Base-by-base conservation (phyloP, 2,797 vertebrate genomes). In the Enteromius mattozi region DNA sequence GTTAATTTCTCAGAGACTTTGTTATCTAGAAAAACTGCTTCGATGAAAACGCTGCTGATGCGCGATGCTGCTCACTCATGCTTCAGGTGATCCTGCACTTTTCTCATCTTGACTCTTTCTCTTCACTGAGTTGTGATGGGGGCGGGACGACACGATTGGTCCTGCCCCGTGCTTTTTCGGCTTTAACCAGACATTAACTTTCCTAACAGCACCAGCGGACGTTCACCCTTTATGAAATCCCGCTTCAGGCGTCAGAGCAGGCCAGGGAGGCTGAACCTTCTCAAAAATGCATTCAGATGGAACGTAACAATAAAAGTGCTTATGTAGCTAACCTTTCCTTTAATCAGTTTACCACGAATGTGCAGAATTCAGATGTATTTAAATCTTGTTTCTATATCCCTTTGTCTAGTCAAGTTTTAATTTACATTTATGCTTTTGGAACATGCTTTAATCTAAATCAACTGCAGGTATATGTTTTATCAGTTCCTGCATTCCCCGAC, bases 31-130 rank as follows among this genome's bases (percentile, higher is more conserved):
- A 65, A 47, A 59, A 12, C 13, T 2, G 5, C 51, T 1, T 78
- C 10, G 17, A 68, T 24, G n/a, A 75, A 37, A 24, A 5, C 5
- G 61, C 35, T 59, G n/a, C 47, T 56, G 66, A 47, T 13, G 13
- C 13, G n/a, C 63, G 17, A 30, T n/a, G 49, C 33, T 69, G 33
- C n/a, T 54, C 71, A 77, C 45, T 68, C 35, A 45, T 56, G 19
- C 76, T 78, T 72, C 83, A 84, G 83, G 54, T 84, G 83, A 54
- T 35, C 21, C 12, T 49, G 8, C 72, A 61, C 76, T 63, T 72
- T 42, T 71, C 27, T 77, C 71, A 54, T 66, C 42, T 54, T 2
- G 42, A 51, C 59, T 68, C 37, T 61, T 24, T 17, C 63, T 47
- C 27, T 72, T 47, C 21, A 45, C 30, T 37, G 21, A 6, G 4